phyloP scores from a whole-genome alignment of 2,888 invertebrate genomes.

The Cremastobaeus sp. region DNA sequence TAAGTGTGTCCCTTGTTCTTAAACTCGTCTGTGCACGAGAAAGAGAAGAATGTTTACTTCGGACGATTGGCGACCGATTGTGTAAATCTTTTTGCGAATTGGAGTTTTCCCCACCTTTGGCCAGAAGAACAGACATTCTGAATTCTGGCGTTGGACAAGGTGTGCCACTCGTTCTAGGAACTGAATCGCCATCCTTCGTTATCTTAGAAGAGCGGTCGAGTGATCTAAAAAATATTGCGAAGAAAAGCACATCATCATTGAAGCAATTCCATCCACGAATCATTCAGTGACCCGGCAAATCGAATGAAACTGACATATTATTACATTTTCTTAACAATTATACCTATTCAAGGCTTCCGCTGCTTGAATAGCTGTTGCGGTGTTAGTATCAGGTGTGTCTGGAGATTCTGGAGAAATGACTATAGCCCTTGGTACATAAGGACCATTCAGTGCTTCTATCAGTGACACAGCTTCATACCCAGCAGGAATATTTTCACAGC shows the following conservation, averaged over 20 bases:
- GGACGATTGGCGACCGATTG: slow-evolving; percentile 72
- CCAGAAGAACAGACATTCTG: slow-evolving; percentile 86
- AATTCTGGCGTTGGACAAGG: slow-evolving; percentile 80
- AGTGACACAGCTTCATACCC: slow-evolving; percentile 96
- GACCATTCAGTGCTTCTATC: slow-evolving; percentile 97
- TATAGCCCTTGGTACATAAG: slow-evolving; percentile 81
- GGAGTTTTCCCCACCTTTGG: slow-evolving; percentile 83
- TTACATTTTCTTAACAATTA: slow-evolving; percentile 23
- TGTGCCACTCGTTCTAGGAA: slow-evolving; percentile 71
- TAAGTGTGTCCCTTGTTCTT: slow-evolving; percentile 80
- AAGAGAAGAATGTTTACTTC: slow-evolving; percentile 71
- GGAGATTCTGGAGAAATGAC: slow-evolving; percentile 78
- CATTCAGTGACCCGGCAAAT: too few relatives aligned
- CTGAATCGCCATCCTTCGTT: slow-evolving; percentile 71
- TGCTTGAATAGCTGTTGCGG: slow-evolving; percentile 81
- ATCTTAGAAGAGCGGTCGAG: slow-evolving; percentile 74
- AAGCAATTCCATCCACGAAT: too few relatives aligned
- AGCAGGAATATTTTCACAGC: slow-evolving; percentile 91
- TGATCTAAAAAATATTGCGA: slow-evolving; percentile 70
- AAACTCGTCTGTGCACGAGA: slow-evolving; percentile 74
- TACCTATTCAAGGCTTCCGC: slow-evolving; percentile 84
- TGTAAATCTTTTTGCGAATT: slow-evolving; percentile 74
- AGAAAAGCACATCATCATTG: too few relatives aligned
- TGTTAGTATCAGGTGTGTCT: slow-evolving; percentile 83
- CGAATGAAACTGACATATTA: slow-evolving; percentile 12